Evolutionary conservation across 2,888 invertebrate species (phyloP).

Genomic region (Lithophane leautieri): DNA sequence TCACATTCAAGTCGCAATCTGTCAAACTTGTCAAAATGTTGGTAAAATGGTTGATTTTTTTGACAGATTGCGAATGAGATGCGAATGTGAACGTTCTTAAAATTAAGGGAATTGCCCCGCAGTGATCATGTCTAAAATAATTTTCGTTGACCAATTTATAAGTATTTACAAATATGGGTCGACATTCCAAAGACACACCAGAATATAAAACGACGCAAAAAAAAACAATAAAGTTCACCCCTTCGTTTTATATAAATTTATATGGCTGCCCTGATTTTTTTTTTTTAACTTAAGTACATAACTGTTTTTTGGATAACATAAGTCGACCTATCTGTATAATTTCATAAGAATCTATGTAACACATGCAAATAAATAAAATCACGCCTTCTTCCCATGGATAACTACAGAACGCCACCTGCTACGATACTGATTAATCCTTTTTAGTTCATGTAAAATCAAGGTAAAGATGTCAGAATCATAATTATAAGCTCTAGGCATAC

Average conservation of each 20-base stretch:
- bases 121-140: too few species aligned
- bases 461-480: neutral
- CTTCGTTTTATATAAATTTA: neutral
- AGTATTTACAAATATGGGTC: neutral
- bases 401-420: too few species aligned
- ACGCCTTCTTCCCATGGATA: too few species aligned
- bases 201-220: neutral
- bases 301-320: neutral
- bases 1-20: too few species aligned
- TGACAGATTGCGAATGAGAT: too few species aligned
- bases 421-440: too few species aligned
- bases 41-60: too few species aligned
- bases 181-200: neutral
- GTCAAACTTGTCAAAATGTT: too few species aligned
- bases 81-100: too few species aligned
- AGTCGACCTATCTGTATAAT: neutral
- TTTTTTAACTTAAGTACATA: neutral
- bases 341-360: neutral
- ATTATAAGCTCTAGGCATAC: too few species aligned
- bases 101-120: too few species aligned
- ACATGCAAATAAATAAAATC: too few species aligned
- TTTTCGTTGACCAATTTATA: neutral
- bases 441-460: neutral
- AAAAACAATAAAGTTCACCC: neutral
- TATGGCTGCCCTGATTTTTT: neutral